Evolutionary conservation across 2,888 invertebrate species (phyloP), one percentile per base, ranked within the genome.

Genomic region (Uropetala carovei): DNA sequence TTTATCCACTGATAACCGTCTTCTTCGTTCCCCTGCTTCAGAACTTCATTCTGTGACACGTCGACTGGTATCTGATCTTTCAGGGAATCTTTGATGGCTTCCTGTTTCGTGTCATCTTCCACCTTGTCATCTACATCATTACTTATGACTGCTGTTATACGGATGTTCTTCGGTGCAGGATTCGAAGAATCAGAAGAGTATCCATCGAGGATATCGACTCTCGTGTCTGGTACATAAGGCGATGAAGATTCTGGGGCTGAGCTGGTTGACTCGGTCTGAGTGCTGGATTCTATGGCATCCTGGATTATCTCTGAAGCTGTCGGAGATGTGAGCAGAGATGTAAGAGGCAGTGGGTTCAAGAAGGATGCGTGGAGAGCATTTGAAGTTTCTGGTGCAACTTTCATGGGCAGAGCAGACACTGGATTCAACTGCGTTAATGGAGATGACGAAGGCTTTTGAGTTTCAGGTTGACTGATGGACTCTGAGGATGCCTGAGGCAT

Each of bases 71-170:
- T 18, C 22, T n/a, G 18, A 22, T 59, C 86, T 30, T 86, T 86
- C 16, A 30, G 10, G 14, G 56, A 11, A 5, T 89, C 89, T 43
- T 89, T 89, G 11, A n/a, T 27, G 0, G 13, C 43, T 11, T 43
- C n/a, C 43, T 64, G 60, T 30, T 89, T 30, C 11, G 13, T 60
- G 10, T 18, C 64, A 9, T 30, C n/a, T 11, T 82, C 60, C 27
- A 75, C 92, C 83, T 91, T 60, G 9, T 75, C 57, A 13, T 58
- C 57, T 43, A 92, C 58, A n/a, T 93, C 75, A 18, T 93, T 91
- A 16, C 83, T 82, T 8, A 81, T n/a, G 18, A 89, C 89, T n/a
- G 64, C 64, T 11, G 64, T 89, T 89, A 89, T 89, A n/a, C 64
- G 60, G 18, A 89, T 64, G 43, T 89, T 43, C n/a, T n/a, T 86